phyloP scores from a whole-genome alignment of 2,797 vertebrate species.

The Sylvia borin region DNA sequence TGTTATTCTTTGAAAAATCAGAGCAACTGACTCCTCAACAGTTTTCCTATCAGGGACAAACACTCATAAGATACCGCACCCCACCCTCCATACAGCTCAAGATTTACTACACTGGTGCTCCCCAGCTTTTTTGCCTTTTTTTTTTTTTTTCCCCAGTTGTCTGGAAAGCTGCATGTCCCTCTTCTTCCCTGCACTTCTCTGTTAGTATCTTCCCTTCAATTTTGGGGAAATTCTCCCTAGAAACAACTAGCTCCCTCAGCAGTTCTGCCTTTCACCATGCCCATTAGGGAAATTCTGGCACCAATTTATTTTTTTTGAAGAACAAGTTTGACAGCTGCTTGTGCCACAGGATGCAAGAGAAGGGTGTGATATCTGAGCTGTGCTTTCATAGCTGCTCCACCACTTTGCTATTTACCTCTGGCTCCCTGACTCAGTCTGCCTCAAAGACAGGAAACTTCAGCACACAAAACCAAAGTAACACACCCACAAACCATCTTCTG shows the following conservation, averaged over 20 bases:
- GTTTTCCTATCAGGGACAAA: background rate
- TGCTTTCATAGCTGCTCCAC: background rate
- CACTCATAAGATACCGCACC: background rate
- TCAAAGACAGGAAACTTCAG: background rate
- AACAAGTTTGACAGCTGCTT: slow-evolving; percentile 15
- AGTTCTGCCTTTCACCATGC: background rate
- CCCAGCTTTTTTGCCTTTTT: background rate
- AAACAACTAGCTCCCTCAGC: background rate
- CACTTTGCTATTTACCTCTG: background rate
- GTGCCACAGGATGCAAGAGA: background rate
- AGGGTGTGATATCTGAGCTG: background rate
- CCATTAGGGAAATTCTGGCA: background rate
- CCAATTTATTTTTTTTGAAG: background rate
- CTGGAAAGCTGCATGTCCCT: background rate
- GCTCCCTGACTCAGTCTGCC: background rate
- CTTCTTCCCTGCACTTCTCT: background rate
- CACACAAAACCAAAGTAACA: background rate
- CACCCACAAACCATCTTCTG: background rate
- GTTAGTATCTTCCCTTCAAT: background rate
- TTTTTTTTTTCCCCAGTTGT: accelerated
- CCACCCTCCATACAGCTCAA: background rate
- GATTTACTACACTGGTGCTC: background rate
- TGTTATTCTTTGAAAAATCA: background rate
- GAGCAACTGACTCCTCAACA: background rate
- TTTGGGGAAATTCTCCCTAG: background rate